Conservation (phyloP, 2,797 vertebrate genomes). For the Enteromius mattozi region DNA sequence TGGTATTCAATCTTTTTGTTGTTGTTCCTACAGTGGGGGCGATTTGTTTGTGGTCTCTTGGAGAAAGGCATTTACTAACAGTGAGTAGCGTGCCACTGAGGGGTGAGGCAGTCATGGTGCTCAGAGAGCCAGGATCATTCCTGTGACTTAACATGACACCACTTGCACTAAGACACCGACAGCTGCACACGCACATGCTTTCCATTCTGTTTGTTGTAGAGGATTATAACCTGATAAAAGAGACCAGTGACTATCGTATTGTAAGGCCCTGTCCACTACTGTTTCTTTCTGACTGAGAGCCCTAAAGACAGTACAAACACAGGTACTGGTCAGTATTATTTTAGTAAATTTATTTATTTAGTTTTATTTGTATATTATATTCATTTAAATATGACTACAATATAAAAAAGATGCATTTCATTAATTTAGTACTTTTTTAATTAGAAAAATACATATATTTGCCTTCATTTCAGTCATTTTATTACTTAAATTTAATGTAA, state of each 20-base stretch:
- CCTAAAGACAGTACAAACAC: slow-evolving; percentile 69
- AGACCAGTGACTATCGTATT: slow-evolving; percentile 75
- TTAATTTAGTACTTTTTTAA: not conserved
- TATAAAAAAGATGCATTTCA: not conserved
- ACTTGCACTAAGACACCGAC: slow-evolving; percentile 78
- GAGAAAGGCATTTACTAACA: slow-evolving; percentile 49
- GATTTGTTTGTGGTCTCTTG: slow-evolving; percentile 33
- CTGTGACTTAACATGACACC: slow-evolving; percentile 81
- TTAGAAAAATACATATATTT: not conserved
- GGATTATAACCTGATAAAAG: slow-evolving; percentile 82
- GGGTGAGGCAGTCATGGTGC: slow-evolving; percentile 75
- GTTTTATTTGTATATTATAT: not conserved
- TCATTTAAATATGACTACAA: not conserved
- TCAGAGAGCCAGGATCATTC: slow-evolving; percentile 74
- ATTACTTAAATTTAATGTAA: not conserved
- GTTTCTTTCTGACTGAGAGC: slow-evolving; percentile 69
- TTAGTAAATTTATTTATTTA: not conserved
- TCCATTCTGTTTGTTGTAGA: slow-evolving; percentile 82
- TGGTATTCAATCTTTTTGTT: not conserved
- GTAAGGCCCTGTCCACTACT: slow-evolving; percentile 73
- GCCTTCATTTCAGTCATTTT: not conserved
- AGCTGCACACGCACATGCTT: slow-evolving; percentile 83
- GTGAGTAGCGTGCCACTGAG: slow-evolving; percentile 69
- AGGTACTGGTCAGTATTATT: slow-evolving; percentile 57
- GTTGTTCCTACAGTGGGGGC: not conserved